phyloP scores from a whole-genome alignment of 2,888 invertebrate genomes.

The Yponomeuta evonymella region DNA sequence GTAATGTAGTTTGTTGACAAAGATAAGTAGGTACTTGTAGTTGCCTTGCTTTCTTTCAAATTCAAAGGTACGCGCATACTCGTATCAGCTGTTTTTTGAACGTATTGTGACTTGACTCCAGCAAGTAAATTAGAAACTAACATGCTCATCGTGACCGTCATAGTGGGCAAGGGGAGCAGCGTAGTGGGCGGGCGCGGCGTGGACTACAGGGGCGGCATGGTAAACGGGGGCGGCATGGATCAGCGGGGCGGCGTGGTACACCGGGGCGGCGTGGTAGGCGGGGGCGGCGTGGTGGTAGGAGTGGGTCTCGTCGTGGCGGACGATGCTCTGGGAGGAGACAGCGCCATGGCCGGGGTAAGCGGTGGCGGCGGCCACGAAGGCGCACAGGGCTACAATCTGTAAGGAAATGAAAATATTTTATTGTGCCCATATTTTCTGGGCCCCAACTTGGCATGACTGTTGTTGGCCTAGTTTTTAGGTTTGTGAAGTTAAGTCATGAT shows the following conservation, averaged over 20 bases:
- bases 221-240: slow-evolving; percentile 30
- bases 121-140: slow-evolving; percentile 1
- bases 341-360: slow-evolving; percentile 34
- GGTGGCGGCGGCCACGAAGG: slow-evolving; percentile 55
- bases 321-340: slow-evolving; percentile 57
- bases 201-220: slow-evolving; percentile 14
- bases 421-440: neutral
- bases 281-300: slow-evolving; percentile 28
- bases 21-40: too few relatives aligned
- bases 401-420: slow-evolving; percentile 16
- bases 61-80: too few relatives aligned
- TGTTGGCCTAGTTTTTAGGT: neutral
- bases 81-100: too few relatives aligned
- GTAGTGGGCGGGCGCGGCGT: slow-evolving; percentile 30
- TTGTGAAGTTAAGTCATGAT: too few relatives aligned
- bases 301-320: slow-evolving; percentile 48
- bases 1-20: too few relatives aligned
- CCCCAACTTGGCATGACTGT: too few relatives aligned
- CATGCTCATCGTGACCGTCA: slow-evolving; percentile 26
- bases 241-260: slow-evolving; percentile 21
- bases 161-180: slow-evolving; percentile 29
- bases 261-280: slow-evolving; percentile 26
- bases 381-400: slow-evolving; percentile 35
- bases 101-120: too few relatives aligned
- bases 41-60: too few relatives aligned